phyloP scores from a whole-genome alignment of 2,113 vertebrate species.

The Chaetorhynchus papuensis region DNA sequence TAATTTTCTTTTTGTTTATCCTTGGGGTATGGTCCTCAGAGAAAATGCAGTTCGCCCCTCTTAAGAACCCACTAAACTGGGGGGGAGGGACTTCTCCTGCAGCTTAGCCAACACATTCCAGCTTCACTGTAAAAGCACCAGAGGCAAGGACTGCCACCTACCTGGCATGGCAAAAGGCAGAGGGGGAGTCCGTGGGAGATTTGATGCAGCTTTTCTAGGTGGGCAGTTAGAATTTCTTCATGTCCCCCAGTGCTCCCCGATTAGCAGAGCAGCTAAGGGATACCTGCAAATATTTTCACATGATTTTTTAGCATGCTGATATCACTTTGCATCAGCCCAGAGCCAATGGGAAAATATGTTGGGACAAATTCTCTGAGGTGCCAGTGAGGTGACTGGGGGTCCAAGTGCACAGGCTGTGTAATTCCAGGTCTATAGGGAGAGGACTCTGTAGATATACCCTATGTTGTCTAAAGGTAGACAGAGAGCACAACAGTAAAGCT shows the following conservation, averaged over 20 bases:
- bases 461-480: background rate
- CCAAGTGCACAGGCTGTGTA: background rate
- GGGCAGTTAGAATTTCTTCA: background rate
- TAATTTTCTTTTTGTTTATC: background rate
- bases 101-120: background rate
- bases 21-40: background rate
- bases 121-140: background rate
- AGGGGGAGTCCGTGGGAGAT: background rate
- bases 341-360: background rate
- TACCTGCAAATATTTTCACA: background rate
- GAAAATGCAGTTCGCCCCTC: background rate
- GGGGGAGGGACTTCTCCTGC: background rate
- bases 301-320: background rate
- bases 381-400: background rate
- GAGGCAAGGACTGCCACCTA: background rate
- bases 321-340: background rate
- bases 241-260: accelerated
- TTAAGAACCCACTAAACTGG: background rate
- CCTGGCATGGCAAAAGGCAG: background rate
- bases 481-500: background rate
- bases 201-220: background rate
- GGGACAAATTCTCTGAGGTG: background rate
- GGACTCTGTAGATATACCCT: background rate
- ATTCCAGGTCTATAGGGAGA: background rate
- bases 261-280: background rate